phyloP scores from a whole-genome alignment of 1,140 invertebrate species.

The Drosophila albomicans region DNA sequence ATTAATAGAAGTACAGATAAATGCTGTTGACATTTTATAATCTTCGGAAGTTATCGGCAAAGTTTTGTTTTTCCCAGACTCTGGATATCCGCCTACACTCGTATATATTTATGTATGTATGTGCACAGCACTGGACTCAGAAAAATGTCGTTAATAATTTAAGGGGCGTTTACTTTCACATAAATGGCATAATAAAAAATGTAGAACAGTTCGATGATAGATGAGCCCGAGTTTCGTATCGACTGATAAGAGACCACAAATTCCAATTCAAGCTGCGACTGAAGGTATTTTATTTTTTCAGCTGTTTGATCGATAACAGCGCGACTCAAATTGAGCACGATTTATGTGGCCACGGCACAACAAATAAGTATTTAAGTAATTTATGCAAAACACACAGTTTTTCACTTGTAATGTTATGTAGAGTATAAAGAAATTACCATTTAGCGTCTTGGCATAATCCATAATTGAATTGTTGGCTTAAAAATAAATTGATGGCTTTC shows the following conservation, averaged over 20 bases:
- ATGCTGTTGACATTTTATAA: too few species aligned
- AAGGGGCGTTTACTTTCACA: constrained; percentile 23
- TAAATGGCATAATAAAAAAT: neutral
- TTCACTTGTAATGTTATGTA: neutral
- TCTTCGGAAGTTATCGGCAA: constrained; percentile 6
- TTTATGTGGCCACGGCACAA: constrained; percentile 52
- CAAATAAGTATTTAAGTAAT: constrained; percentile 50
- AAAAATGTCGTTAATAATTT: constrained; percentile 16
- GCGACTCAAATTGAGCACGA: constrained; percentile 9
- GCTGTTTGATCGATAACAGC: constrained; percentile 74
- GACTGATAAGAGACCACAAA: constrained; percentile 36
- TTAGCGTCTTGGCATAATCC: constrained; percentile 74
- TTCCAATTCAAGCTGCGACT: constrained; percentile 40
- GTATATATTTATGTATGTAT: neutral
- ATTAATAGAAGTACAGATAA: too few species aligned
- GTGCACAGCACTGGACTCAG: neutral
- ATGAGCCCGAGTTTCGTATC: constrained; percentile 1
- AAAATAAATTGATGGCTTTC: constrained; percentile 9
- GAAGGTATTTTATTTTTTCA: constrained; percentile 32
- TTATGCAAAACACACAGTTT: constrained; percentile 51
- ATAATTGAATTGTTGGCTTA: constrained; percentile 37
- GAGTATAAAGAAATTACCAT: constrained; percentile 56
- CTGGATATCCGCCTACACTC: neutral
- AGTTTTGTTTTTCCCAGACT: neutral
- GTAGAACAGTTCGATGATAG: constrained; percentile 13